phyloP scores from a whole-genome alignment of 2,113 vertebrate species.

The Suncus etruscus region DNA sequence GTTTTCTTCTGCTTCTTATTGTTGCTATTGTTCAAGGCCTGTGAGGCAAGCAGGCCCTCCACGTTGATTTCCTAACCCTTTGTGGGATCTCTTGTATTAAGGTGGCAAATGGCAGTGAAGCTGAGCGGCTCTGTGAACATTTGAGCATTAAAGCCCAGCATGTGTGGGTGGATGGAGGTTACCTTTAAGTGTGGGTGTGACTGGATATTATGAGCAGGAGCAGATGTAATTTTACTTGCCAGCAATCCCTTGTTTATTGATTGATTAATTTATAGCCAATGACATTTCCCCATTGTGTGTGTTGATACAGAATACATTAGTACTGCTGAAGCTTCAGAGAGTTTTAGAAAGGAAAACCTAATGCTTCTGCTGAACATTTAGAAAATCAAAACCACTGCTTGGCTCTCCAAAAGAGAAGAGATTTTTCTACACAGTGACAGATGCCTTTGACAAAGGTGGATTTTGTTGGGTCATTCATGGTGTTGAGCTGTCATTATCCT shows the following conservation, averaged over 20 bases:
- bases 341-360: conserved; percentile 66
- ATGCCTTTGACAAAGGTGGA: background rate
- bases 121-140: conserved; percentile 62
- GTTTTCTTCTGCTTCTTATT: conserved; percentile 35
- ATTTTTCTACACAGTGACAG: background rate
- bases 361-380: conserved; percentile 78
- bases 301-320: conserved; percentile 51
- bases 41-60: conserved; percentile 75
- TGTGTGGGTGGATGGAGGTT: background rate
- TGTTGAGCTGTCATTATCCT: background rate
- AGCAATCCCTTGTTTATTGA: conserved; percentile 54
- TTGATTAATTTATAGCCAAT: background rate
- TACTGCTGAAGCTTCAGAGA: conserved; percentile 42
- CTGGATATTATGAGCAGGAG: conserved; percentile 1
- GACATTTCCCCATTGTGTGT: conserved; percentile 50
- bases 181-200: conserved; percentile 76
- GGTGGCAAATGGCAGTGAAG: conserved; percentile 48
- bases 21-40: conserved; percentile 80
- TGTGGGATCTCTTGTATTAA: conserved; percentile 68
- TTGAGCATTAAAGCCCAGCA: conserved; percentile 10
- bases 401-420: background rate
- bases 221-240: conserved; percentile 74
- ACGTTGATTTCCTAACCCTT: conserved; percentile 71
- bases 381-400: conserved; percentile 44
- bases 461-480: background rate